Evolutionary conservation across 2,888 invertebrate genomes (phyloP), one percentile per base, ranked within the genome.

Genomic region (Eretmocerus hayati): DNA sequence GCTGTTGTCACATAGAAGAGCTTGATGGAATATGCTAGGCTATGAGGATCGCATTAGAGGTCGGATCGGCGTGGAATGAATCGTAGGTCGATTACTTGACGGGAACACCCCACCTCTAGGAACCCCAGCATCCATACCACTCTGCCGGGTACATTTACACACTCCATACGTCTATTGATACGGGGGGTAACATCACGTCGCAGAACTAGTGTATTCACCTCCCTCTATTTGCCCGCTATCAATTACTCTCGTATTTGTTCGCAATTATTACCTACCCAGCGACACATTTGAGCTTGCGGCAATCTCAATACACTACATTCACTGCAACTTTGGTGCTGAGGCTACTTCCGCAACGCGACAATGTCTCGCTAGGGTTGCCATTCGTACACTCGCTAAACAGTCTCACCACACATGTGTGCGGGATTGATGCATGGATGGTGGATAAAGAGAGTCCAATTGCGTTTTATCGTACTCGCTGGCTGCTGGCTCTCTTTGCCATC

Each of bases 31-130:
- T n/a, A n/a, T n/a, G n/a, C n/a, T n/a, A n/a, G n/a, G n/a, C n/a
- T n/a, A n/a, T n/a, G n/a, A 42, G 44, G 53, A 53, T 53, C 44
- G 53, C 42, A 53, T 53, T 49, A 53, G 49, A 53, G n/a, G n/a
- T 47, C 49, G 53, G 53, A 53, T 53, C 44, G 44, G 46, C 45
- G 44, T 42, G 26, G 53, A 53, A 53, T 53, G 49, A 53, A 53
- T 53, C 50, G 53, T 15, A 49, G 46, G 41, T 30, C 53, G 53
- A 53, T 50, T 53, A 40, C 53, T 53, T 50, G 53, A 50, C 47
- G 44, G 46, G 47, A 44, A 48, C 32, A 50, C 49, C 32, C 46
- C 46, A 20, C 23, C 47, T 9, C 35, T 31, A n/a, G 6, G 19
- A 23, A 13, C 11, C 26, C 38, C 36, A 37, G 9, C 22, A n/a